A percentile compares a stretch with the other conserved stretches of the same genome.
Evolutionary conservation across 2,797 vertebrate genomes (phyloP).

Genomic region (Lerista edwardsae): DNA sequence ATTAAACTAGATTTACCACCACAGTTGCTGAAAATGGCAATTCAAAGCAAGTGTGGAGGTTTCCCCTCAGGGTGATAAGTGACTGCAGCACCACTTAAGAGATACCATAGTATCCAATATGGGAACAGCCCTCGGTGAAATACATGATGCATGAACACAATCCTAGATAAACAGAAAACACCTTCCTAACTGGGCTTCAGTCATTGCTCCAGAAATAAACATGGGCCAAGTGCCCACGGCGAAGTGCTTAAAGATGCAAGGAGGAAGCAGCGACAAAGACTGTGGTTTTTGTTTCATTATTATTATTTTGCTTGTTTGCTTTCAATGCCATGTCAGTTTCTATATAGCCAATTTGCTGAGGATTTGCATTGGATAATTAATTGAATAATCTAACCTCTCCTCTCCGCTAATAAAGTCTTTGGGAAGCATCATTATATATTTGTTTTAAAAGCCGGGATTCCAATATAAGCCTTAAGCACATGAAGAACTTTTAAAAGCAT

Average conservation of each 20-base stretch:
- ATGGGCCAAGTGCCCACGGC: neutral
- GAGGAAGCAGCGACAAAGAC: neutral
- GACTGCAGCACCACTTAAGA: neutral
- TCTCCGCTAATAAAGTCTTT: neutral
- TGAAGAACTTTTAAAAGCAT: neutral
- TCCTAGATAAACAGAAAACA: neutral
- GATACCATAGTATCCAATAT: neutral
- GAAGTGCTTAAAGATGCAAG: neutral
- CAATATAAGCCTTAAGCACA: neutral
- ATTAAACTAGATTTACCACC: neutral
- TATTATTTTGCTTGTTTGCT: neutral
- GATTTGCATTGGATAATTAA: neutral
- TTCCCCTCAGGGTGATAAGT: neutral
- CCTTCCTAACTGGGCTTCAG: neutral
- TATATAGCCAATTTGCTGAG: neutral
- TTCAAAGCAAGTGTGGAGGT: neutral
- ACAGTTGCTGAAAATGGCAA: neutral
- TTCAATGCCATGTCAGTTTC: neutral
- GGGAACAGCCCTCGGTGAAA: constrained; percentile 2
- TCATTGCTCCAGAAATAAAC: constrained; percentile 1
- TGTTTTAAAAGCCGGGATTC: neutral
- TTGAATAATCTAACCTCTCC: neutral
- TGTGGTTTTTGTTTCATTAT: neutral
- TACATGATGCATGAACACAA: constrained; percentile 1
- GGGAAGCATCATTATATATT: neutral